Evolutionary conservation across 1,140 invertebrate species (phyloP).

Genomic region (Lordiphosa mommai): DNA sequence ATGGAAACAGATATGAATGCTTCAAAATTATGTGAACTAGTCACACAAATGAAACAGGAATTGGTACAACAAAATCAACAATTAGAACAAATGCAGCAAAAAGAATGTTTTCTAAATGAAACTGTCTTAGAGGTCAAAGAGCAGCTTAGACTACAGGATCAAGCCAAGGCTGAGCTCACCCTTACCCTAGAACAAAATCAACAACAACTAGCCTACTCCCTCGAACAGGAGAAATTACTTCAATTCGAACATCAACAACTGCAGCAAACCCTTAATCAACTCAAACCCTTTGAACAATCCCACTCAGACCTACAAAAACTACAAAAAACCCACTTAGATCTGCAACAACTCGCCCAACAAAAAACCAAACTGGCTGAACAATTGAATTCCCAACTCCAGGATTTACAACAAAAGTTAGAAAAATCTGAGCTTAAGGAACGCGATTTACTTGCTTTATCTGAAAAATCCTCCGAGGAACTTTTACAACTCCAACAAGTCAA

Average conservation of each 20-base stretch:
- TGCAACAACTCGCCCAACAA: not conserved
- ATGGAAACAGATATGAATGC: conserved; percentile 72
- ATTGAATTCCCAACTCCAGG: not conserved
- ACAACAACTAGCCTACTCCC: not conserved
- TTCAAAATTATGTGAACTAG: conserved; percentile 54
- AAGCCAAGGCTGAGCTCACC: conserved; percentile 26
- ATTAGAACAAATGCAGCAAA: too few relatives aligned
- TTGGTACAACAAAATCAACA: too few relatives aligned
- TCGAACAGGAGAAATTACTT: too few relatives aligned
- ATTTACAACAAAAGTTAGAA: conserved; percentile 39
- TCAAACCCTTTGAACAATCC: conserved; percentile 3
- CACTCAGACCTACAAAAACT: conserved; percentile 18
- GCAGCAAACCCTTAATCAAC: not conserved
- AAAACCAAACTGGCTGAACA: not conserved
- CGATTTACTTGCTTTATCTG: conserved; percentile 1
- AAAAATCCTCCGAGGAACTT: conserved; percentile 13
- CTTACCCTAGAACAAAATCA: too few relatives aligned
- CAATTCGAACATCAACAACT: not conserved
- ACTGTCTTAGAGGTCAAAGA: conserved; percentile 22
- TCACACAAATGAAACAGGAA: conserved; percentile 58
- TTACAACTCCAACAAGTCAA: conserved; percentile 10
- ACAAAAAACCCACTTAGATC: conserved; percentile 18
- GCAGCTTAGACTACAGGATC: conserved; percentile 33
- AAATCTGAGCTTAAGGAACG: conserved; percentile 24
- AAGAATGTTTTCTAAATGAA: too few relatives aligned